Evolutionary conservation across 64 coral and sea anemone genomes (phyloP), one percentile per base, ranked within the genome.

Genomic region (Actinia equina): DNA sequence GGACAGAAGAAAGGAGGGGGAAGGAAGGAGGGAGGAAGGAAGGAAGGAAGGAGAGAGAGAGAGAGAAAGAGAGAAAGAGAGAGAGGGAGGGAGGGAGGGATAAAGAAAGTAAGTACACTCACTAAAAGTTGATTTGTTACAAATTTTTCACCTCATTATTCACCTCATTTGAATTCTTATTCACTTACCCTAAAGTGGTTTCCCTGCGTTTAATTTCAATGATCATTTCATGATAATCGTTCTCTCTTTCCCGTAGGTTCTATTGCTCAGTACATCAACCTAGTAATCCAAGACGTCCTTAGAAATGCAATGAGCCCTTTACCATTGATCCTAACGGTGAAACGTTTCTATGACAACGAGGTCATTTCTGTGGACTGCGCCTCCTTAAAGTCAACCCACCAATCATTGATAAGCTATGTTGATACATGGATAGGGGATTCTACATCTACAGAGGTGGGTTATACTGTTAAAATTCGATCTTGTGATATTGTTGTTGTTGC

Each of bases 251-350:
- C n/a, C 15, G 3, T 52, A 95, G 94, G 78, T 58, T 77, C 63
- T 26, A 82, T 95, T 56, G 87, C 77, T 27, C 65, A 44, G 17
- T 95, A 90, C 59, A 62, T 95, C 57, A 95, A 93, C n/a, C 74
- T 63, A 65, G 87, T 95, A 17, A 57, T 95, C 25, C 80, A 89
- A 43, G 85, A 95, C 42, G 86, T 93, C 44, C 71, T 95, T 12
- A 87, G 85, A 54, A 79, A 65, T 43, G 69, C 85, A 23, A 56
- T 71, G 42, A 77, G 93, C 44, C 90, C 94, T 27, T 37, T 65
- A n/a, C 44, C 85, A 43, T 43, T 95, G 44, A 89, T 91, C 77
- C 46, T 93, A 37, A 79, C 80, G 4, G 77, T 89, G 20, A 85
- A 62, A 51, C 83, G 80, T 61, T 89, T 84, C 65, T 86, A 89